A percentile compares a stretch with the other conserved stretches of the same genome.
phyloP scores from a whole-genome alignment of 2,113 vertebrate species.

The sheep (Ovis aries) region ARS-UI_Ramb_v3.0 NC_056065.1:12072001-12072500 shows the following conservation, averaged over 20 bases:
- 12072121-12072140: background rate
- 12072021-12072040: background rate
- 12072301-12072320: background rate
- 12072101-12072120: background rate
- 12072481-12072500: background rate
- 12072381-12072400: background rate
- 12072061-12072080: background rate
- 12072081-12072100: background rate
- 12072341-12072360: background rate
- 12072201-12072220: background rate
- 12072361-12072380: background rate
- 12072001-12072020: accelerated
- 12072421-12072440: background rate
- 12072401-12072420: background rate
- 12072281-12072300: background rate
- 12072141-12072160: background rate
- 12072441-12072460: background rate
- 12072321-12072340: background rate
- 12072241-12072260: background rate
- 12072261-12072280: background rate
- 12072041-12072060: background rate
- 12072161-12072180: background rate
- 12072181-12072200: background rate
- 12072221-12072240: background rate
- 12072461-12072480: background rate